A percentile compares a stretch with the other conserved stretches of the same genome.
phyloP scores from a whole-genome alignment of 2,888 invertebrate genomes.

The Xestia sexstrigata region DNA sequence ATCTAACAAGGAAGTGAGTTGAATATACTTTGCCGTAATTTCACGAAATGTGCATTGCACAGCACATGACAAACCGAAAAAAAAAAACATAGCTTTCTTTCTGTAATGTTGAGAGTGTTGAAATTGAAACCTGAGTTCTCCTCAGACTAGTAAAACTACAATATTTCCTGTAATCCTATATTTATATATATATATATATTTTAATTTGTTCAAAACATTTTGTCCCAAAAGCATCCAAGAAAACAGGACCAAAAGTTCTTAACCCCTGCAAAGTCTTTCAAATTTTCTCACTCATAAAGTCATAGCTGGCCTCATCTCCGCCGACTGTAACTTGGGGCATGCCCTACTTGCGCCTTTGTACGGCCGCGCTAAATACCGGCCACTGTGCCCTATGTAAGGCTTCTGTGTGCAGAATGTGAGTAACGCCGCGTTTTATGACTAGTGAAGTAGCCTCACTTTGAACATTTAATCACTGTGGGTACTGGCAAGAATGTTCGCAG shows the following conservation, averaged over 20 bases:
- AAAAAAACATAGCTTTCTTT: neutral
- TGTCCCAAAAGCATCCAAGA: no score
- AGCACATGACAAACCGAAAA: neutral
- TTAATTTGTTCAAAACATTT: neutral
- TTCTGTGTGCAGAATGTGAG: constrained; percentile 61
- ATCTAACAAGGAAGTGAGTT: neutral
- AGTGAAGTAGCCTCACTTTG: constrained; percentile 33
- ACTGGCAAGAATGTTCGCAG: constrained; percentile 27
- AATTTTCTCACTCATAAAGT: constrained; percentile 28
- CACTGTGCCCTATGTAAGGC: constrained; percentile 58
- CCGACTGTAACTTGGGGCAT: constrained; percentile 35
- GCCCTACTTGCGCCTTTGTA: constrained; percentile 62
- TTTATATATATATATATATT: no score
- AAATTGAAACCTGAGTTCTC: neutral
- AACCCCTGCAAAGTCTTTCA: constrained; percentile 15
- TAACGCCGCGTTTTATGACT: constrained; percentile 40
- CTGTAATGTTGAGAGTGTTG: neutral
- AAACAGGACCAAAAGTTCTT: neutral
- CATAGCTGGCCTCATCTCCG: constrained; percentile 23
- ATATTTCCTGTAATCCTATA: neutral
- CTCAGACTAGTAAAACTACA: no score
- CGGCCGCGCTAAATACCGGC: constrained; percentile 58
- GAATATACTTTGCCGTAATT: neutral
- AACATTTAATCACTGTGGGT: constrained; percentile 32
- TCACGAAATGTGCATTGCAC: neutral